A percentile compares a stretch with the other conserved stretches of the same genome.
Evolutionary conservation across 2,888 invertebrate species (phyloP).

Genomic region (Cosmopolites sordidus): DNA sequence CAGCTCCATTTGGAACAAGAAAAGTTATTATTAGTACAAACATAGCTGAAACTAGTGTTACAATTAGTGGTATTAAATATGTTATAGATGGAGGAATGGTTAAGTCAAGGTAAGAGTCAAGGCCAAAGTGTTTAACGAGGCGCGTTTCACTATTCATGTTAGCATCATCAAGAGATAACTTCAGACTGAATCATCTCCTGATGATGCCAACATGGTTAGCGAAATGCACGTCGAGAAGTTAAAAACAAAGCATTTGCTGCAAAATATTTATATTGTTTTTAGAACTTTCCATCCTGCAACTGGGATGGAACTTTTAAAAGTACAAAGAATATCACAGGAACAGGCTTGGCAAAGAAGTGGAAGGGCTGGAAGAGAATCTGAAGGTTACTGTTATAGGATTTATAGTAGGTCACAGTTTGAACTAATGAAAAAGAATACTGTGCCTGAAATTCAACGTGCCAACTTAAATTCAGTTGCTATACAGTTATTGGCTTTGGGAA

Average conservation of each 20-base stretch:
- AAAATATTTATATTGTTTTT: conserved; percentile 4
- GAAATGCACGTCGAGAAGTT: too few species aligned
- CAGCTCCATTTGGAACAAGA: conserved; percentile 66
- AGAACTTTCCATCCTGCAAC: conserved; percentile 75
- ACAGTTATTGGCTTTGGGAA: conserved; percentile 78
- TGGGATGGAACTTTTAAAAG: conserved; percentile 78
- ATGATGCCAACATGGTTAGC: too few species aligned
- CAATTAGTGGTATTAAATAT: conserved; percentile 86
- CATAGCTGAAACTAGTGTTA: conserved; percentile 96
- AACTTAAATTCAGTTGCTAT: conserved; percentile 67
- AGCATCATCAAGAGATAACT: too few species aligned
- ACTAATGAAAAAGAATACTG: conserved; percentile 62
- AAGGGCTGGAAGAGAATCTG: conserved; percentile 81
- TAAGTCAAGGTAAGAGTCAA: conserved; percentile 69
- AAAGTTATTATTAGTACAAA: conserved; percentile 95
- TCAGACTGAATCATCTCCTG: too few species aligned
- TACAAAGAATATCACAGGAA: conserved; percentile 81
- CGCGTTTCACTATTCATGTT: too few species aligned
- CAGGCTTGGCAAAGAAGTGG: conserved; percentile 93
- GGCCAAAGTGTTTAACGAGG: too few species aligned
- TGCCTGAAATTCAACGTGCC: conserved; percentile 83
- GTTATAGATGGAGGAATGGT: conserved; percentile 92
- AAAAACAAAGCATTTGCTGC: too few species aligned
- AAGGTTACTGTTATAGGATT: conserved; percentile 82
- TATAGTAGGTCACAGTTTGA: conserved; percentile 78